These are phyloP conservation scores for Nematolebias whitei DNA, from an alignment of 2,113 vertebrate species.

Conservation along the genomic window DNA sequence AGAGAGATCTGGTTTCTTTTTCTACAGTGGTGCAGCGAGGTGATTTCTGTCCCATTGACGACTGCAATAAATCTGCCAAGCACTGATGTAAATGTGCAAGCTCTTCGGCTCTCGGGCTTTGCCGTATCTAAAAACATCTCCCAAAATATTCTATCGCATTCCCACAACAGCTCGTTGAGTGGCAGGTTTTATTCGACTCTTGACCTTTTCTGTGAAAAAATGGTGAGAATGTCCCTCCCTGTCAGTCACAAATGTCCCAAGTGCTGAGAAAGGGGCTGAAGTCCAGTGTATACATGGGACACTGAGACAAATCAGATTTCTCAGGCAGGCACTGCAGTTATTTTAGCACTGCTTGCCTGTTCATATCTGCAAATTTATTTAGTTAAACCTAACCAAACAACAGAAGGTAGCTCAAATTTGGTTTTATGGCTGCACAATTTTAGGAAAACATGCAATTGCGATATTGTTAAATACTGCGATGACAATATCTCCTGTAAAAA, in stretches of 20 bases:
- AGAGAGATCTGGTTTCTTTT: neutral
- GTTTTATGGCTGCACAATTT: neutral
- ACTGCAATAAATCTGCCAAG: conserved; percentile 56
- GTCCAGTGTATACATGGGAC: conserved; percentile 2
- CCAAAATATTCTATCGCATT: conserved; percentile 18
- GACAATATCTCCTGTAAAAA: too few species aligned
- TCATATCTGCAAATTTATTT: conserved; percentile 14
- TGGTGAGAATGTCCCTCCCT: conserved; percentile 11
- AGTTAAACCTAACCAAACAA: conserved; percentile 25
- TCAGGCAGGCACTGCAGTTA: conserved; percentile 14
- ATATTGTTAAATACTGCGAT: too few species aligned
- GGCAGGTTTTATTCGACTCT: conserved; percentile 33
- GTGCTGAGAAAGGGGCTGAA: conserved; percentile 1
- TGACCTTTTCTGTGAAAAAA: conserved; percentile 36
- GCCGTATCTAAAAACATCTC: neutral
- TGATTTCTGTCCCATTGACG: conserved; percentile 39
- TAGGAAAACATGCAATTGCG: too few species aligned
- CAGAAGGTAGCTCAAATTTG: neutral
- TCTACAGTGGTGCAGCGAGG: conserved; percentile 4
- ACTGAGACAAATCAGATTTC: neutral
- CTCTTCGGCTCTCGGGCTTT: conserved; percentile 1
- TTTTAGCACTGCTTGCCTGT: neutral
- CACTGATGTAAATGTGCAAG: conserved; percentile 36
- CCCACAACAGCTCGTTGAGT: conserved; percentile 32
- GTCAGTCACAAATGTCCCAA: conserved; percentile 5